phyloP scores from a whole-genome alignment of 2,797 vertebrate genomes.

The Pseudocheirus occidentalis region DNA sequence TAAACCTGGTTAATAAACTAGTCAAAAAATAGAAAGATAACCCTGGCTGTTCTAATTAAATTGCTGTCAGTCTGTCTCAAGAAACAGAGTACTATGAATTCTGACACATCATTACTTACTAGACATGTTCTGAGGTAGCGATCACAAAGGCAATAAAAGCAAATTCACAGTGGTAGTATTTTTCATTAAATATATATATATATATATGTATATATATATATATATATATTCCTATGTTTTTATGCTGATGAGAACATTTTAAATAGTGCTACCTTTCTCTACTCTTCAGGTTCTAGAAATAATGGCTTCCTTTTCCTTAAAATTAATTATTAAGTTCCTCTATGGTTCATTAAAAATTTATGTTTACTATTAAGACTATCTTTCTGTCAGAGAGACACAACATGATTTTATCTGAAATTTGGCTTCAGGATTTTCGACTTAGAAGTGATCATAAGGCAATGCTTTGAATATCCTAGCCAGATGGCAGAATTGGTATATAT shows the following conservation, averaged over 20 bases:
- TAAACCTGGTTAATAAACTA: background rate
- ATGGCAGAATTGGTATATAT: background rate
- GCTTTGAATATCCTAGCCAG: background rate
- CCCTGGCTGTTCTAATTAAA: background rate
- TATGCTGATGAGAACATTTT: background rate
- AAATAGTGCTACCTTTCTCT: slow-evolving; percentile 16
- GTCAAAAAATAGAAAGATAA: background rate
- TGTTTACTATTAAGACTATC: background rate
- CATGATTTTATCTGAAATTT: background rate
- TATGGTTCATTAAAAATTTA: slow-evolving; percentile 34
- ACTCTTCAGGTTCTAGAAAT: slow-evolving; percentile 5
- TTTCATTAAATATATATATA: slow-evolving; percentile 26
- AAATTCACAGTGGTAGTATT: background rate
- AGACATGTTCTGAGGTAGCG: background rate
- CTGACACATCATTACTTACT: background rate
- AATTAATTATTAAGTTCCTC: slow-evolving; percentile 8
- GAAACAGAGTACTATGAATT: background rate
- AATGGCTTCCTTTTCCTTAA: slow-evolving; percentile 29
- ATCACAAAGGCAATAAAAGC: background rate
- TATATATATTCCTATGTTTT: background rate
- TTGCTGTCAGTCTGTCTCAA: background rate
- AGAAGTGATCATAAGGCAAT: background rate
- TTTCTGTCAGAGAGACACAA: slow-evolving; percentile 4
- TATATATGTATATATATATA: no score
- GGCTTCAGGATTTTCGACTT: background rate